A percentile compares a stretch with the other conserved stretches of the same genome.
Evolutionary conservation across 2,113 vertebrate species (phyloP).

Genomic region (Takifugu flavidus): DNA sequence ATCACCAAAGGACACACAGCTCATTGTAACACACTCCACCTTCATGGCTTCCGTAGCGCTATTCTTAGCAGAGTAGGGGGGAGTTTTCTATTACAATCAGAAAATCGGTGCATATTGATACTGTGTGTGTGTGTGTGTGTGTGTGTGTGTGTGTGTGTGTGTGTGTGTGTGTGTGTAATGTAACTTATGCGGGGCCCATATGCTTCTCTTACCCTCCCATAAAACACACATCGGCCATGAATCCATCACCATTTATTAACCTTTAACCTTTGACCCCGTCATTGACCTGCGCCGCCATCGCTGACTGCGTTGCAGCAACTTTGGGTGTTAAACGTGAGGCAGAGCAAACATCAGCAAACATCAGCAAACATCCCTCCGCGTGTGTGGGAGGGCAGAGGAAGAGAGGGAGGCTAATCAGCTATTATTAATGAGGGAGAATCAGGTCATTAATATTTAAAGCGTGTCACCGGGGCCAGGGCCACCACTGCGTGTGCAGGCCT

Average conservation of each 20-base stretch:
- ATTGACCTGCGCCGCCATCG: slow-evolving; percentile 28
- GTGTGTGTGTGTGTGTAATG: slow-evolving; percentile 1
- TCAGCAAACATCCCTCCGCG: slow-evolving; percentile 1
- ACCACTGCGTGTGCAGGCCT: slow-evolving; percentile 35
- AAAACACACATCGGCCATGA: slow-evolving; percentile 4
- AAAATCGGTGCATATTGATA: slow-evolving; percentile 43
- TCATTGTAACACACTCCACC: slow-evolving; percentile 34
- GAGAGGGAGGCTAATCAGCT: slow-evolving; percentile 64
- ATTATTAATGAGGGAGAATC: slow-evolving; percentile 74
- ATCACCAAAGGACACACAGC: slow-evolving; percentile 42
- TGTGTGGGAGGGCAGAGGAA: slow-evolving; percentile 17
- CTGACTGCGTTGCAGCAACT: not conserved
- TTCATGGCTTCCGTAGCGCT: slow-evolving; percentile 29
- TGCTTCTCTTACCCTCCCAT: slow-evolving; percentile 2
- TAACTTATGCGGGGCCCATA: slow-evolving; percentile 7
- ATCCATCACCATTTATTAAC: slow-evolving; percentile 35
- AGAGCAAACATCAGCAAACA: not conserved
- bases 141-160: slow-evolving; percentile 11
- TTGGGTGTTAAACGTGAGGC: too few relatives aligned
- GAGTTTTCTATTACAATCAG: slow-evolving; percentile 49
- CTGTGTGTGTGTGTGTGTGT: slow-evolving; percentile 17
- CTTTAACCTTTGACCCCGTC: slow-evolving; percentile 40
- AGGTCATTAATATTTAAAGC: slow-evolving; percentile 70
- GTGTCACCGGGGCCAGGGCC: slow-evolving; percentile 61
- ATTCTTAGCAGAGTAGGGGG: slow-evolving; percentile 45